Base-by-base conservation (phyloP, 2,113 vertebrate genomes). In the Sprattus sprattus region DNA sequence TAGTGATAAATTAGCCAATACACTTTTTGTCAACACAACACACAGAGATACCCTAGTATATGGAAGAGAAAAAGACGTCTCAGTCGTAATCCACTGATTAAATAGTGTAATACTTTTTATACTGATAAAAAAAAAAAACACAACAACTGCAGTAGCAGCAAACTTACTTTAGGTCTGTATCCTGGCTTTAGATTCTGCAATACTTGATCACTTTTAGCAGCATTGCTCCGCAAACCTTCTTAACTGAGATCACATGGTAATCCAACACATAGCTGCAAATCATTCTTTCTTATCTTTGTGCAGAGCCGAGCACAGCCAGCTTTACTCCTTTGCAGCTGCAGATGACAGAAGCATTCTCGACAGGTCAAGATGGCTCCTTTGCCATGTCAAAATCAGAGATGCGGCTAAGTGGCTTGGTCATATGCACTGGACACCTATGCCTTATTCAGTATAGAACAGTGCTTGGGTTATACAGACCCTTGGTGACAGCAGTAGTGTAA, bases 341-440 rank as follows among this genome's bases (percentile, higher is more conserved):
- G 67, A 81, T 93, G 94, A 94, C 94, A 95, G 81, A 47, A 86
- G 54, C 84, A 78, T 87, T 91, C 82, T 92, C 83, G 15, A 22
- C 71, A 0, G 81, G 67, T 86, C 39, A 52, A 82, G 44, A 71
- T 88, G 7, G 49, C 84, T 80, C 6, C 47, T 28, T 28, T 67
- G 84, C 25, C n/a, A 75, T 84, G 82, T 89, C 81, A 88, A 84
- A 80, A 67, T 84, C 86, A 89, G 82, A 84, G 81, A 32, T 81
- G 6, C 10, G 0, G 80, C 83, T 54, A 50, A 47, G n/a, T 44
- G 25, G 82, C 25, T 25, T 71, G 64, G 64, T 71, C 11, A 13
- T 25, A 32, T 15, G n/a, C 11, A 13, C 28, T 11, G 11, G 25
- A 25, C 25, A 71, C 13, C 52, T 60, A 0, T 6, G 1, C 6